phyloP scores from a whole-genome alignment of 2,888 invertebrate species.

The Drosophila algonquin region DNA sequence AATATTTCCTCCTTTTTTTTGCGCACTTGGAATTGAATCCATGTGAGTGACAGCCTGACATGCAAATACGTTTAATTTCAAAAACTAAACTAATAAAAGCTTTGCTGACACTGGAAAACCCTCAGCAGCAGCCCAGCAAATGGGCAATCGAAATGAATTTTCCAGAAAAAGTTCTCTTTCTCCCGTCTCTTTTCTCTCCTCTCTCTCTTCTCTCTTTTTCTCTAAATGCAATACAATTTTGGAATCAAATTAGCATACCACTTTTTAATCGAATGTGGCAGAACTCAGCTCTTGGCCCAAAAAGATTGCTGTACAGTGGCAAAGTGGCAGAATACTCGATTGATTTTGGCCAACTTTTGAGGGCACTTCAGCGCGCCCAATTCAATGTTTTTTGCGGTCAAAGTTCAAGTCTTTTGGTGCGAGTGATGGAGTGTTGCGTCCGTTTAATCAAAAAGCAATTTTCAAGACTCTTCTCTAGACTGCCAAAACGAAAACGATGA shows the following conservation, averaged over 20 bases:
- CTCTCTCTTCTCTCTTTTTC: too few species aligned
- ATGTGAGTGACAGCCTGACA: conserved; percentile 65
- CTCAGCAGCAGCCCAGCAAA: conserved; percentile 17
- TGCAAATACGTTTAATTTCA: conserved; percentile 77
- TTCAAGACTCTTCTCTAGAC: conserved; percentile 11
- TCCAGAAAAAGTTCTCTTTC: conserved; percentile 43
- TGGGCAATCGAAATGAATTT: conserved; percentile 62
- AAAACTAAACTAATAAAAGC: conserved; percentile 78
- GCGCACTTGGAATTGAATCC: conserved; percentile 34
- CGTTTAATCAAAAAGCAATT: conserved; percentile 24
- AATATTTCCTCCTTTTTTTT: conserved; percentile 35
- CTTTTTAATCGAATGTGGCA: neutral
- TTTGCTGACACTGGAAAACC: conserved; percentile 33
- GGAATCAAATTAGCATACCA: conserved; percentile 2
- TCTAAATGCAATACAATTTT: neutral
- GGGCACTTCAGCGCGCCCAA: neutral
- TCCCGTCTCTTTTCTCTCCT: too few species aligned
- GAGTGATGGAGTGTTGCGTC: neutral
- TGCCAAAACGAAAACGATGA: conserved; percentile 21
- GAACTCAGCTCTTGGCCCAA: neutral
- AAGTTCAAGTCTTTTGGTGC: neutral
- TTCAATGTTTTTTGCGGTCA: neutral
- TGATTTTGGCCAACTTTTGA: neutral
- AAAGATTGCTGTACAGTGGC: neutral
- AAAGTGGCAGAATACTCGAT: neutral